These are phyloP conservation scores for Palloptera scutellata DNA, from an alignment of 2,888 invertebrate genomes.

Conservation along the genomic window DNA sequence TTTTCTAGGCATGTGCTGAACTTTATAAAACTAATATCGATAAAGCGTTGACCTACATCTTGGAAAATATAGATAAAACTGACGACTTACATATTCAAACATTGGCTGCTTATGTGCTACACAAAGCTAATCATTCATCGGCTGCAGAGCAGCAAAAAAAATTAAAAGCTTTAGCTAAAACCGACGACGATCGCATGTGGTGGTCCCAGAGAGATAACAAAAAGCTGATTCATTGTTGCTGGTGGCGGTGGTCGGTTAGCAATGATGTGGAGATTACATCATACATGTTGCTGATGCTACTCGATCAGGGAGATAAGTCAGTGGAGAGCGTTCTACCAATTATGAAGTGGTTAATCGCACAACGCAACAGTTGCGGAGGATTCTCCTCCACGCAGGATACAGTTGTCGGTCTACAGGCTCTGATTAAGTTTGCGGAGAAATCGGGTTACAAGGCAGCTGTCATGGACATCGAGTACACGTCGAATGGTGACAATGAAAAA, in stretches of 20 bases:
- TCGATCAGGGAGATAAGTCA: constrained; percentile 48
- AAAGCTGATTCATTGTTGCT: neutral
- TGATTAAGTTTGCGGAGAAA: constrained; percentile 67
- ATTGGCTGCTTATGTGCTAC: constrained; percentile 78
- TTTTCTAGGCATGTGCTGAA: constrained; percentile 45
- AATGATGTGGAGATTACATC: constrained; percentile 57
- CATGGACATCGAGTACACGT: constrained; percentile 68
- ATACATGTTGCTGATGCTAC: constrained; percentile 55
- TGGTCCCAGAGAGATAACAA: constrained; percentile 71
- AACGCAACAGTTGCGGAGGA: constrained; percentile 74
- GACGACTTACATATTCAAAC: constrained; percentile 78
- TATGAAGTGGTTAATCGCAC: constrained; percentile 78
- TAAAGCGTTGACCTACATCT: constrained; percentile 80
- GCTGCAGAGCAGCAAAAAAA: constrained; percentile 64
- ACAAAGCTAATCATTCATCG: constrained; percentile 76
- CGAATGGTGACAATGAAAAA: constrained; percentile 56
- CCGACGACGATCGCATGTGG: constrained; percentile 74
- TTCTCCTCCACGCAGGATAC: constrained; percentile 82
- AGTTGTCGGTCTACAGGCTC: constrained; percentile 75
- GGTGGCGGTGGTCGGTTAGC: constrained; percentile 64
- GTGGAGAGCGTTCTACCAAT: constrained; percentile 64
- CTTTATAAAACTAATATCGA: constrained; percentile 73
- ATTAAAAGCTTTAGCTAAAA: constrained; percentile 68
- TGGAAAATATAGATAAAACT: constrained; percentile 71
- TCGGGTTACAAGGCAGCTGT: constrained; percentile 66